These are phyloP conservation scores for Empis livida DNA, from an alignment of 2,888 invertebrate genomes.

Conservation along the genomic window DNA sequence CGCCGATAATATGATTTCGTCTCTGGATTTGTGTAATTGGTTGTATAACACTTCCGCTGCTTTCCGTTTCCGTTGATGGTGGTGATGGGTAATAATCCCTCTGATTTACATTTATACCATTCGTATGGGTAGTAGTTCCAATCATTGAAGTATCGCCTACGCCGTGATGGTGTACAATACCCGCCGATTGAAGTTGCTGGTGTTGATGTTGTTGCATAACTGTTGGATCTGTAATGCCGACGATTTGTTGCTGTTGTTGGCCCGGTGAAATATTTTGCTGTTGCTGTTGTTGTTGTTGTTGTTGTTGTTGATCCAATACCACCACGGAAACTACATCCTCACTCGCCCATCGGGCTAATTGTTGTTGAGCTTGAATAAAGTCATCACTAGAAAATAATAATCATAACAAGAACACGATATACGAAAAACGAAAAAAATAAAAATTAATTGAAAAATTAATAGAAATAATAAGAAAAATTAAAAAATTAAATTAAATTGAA, in stretches of 20 bases:
- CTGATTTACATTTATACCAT: conserved; percentile 39
- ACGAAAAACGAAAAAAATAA: conserved; percentile 26
- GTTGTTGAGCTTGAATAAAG: conserved; percentile 95
- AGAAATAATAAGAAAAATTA: not conserved
- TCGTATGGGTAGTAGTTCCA: conserved; percentile 26
- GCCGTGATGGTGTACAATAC: conserved; percentile 40
- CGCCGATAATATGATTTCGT: conserved; percentile 22
- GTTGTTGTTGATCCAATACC: conserved; percentile 35
- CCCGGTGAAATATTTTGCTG: not conserved
- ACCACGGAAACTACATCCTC: conserved; percentile 60
- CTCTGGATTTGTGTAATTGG: conserved; percentile 23
- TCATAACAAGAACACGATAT: conserved; percentile 58
- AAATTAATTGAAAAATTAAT: conserved; percentile 7
- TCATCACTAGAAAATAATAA: conserved; percentile 91
- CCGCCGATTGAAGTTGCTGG: conserved; percentile 32
- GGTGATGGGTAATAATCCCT: conserved; percentile 38
- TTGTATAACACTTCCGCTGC: conserved; percentile 40
- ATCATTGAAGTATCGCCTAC: conserved; percentile 28
- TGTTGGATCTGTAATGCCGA: not conserved
- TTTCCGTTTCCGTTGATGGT: conserved; percentile 41
- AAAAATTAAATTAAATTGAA: not conserved
- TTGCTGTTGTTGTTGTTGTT: conserved; percentile 23
- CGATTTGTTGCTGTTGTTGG: too few relatives aligned
- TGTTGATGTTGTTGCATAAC: conserved; percentile 9
- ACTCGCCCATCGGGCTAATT: conserved; percentile 91